These are phyloP conservation scores for Pedicia rivosa DNA, from an alignment of 2,888 invertebrate genomes.

Conservation along the genomic window DNA sequence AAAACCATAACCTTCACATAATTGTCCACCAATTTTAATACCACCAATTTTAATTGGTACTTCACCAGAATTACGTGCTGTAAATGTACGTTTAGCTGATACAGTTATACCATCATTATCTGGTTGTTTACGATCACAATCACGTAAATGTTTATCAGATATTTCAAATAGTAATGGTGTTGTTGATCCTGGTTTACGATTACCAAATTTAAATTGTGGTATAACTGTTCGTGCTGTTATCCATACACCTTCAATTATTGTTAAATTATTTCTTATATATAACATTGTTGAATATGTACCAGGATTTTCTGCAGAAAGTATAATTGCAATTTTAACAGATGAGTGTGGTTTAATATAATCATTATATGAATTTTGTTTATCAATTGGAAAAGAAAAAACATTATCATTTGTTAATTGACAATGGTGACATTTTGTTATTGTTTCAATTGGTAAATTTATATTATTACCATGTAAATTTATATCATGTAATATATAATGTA, in stretches of 20 bases:
- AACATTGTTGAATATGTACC: slow-evolving; percentile 27
- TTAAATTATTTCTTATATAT: slow-evolving; percentile 72
- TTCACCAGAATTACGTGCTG: slow-evolving; percentile 80
- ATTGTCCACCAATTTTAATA: slow-evolving; percentile 43
- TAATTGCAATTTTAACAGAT: slow-evolving; percentile 20
- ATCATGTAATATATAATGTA: slow-evolving; percentile 15
- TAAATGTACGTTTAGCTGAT: slow-evolving; percentile 52
- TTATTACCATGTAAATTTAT: slow-evolving; percentile 20
- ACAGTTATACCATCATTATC: slow-evolving; percentile 11
- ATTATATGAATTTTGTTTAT: slow-evolving; percentile 12
- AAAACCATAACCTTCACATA: slow-evolving; percentile 68
- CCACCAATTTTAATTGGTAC: slow-evolving; percentile 61
- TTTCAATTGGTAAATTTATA: slow-evolving; percentile 24
- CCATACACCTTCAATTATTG: slow-evolving; percentile 72
- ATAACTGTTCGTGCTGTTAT: slow-evolving; percentile 71
- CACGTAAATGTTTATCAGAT: slow-evolving; percentile 38
- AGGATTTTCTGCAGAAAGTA: slow-evolving; percentile 20
- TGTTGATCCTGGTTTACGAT: slow-evolving; percentile 61
- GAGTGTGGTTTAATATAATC: slow-evolving; percentile 19
- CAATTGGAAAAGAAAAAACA: slow-evolving; percentile 22
- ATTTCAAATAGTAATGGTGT: slow-evolving; percentile 69
- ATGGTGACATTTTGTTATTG: slow-evolving; percentile 23
- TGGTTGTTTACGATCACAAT: slow-evolving; percentile 30
- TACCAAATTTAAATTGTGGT: slow-evolving; percentile 78
- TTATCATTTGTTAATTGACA: slow-evolving; percentile 23